A percentile compares a stretch with the other conserved stretches of the same genome.
phyloP scores from a whole-genome alignment of 2,888 invertebrate genomes.

The Dasysyrphus albostriatus region DNA sequence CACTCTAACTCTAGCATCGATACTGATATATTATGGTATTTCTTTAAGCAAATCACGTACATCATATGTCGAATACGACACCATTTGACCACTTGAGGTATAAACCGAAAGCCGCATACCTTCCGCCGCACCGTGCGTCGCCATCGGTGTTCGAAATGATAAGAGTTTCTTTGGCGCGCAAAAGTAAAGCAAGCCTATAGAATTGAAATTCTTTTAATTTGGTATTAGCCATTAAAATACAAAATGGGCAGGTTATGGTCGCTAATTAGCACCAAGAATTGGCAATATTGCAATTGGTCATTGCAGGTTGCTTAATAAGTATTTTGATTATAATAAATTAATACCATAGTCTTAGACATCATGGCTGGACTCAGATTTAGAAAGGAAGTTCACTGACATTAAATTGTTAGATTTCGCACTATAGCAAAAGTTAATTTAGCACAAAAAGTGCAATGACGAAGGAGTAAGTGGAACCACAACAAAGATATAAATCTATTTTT shows the following conservation, averaged over 20 bases:
- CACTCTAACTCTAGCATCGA: not conserved
- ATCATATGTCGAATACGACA: slow-evolving; percentile 32
- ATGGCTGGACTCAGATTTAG: slow-evolving; percentile 7
- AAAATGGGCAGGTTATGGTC: slow-evolving; percentile 31
- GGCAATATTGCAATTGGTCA: slow-evolving; percentile 29
- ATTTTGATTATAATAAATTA: not conserved
- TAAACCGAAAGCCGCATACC: not conserved
- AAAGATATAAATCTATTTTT: too few relatives aligned
- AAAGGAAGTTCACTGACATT: slow-evolving; percentile 11
- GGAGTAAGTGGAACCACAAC: not conserved
- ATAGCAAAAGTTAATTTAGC: not conserved
- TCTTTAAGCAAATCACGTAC: slow-evolving; percentile 55
- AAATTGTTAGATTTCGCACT: not conserved
- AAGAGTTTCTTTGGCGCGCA: slow-evolving; percentile 10
- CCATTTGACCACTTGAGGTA: slow-evolving; percentile 37
- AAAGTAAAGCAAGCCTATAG: not conserved
- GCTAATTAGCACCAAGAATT: slow-evolving; percentile 31
- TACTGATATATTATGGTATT: slow-evolving; percentile 24
- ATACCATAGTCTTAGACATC: not conserved
- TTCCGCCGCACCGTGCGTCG: not conserved
- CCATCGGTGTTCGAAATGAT: not conserved
- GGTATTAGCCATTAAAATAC: slow-evolving; percentile 26
- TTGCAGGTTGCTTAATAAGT: slow-evolving; percentile 16
- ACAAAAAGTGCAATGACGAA: too few relatives aligned
- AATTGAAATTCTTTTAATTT: slow-evolving; percentile 11